Conservation (phyloP, 2,888 invertebrate genomes). For the Erebia aethiops region DNA sequence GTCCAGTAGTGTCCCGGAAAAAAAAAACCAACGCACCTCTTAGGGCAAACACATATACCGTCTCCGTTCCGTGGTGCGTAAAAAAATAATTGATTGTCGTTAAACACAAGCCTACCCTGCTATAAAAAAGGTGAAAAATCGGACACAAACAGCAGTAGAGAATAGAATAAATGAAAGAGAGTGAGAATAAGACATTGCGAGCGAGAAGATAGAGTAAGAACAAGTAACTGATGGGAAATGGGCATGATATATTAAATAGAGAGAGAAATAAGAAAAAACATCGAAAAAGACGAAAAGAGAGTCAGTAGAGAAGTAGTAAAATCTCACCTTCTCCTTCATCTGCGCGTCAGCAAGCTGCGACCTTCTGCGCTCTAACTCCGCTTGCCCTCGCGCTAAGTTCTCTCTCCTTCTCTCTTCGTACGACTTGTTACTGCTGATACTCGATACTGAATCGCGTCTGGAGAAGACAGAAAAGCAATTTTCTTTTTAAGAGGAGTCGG, state of each 20-base stretch:
- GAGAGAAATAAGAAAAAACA: neutral
- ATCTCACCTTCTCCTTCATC: slow-evolving; percentile 87
- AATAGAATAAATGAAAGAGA: too few relatives aligned
- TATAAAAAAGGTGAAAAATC: neutral
- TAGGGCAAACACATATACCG: too few relatives aligned
- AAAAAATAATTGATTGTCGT: too few relatives aligned
- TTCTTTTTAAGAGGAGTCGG: too few relatives aligned
- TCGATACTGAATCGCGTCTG: slow-evolving; percentile 72
- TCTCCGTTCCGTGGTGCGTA: too few relatives aligned
- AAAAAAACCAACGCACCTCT: too few relatives aligned
- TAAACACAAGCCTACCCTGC: too few relatives aligned
- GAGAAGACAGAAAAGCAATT: neutral
- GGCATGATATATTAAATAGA: neutral
- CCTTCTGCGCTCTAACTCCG: slow-evolving; percentile 95
- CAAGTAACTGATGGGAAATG: neutral
- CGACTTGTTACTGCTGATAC: slow-evolving; percentile 80
- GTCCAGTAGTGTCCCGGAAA: too few relatives aligned
- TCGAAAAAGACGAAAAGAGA: neutral
- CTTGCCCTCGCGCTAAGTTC: slow-evolving; percentile 99
- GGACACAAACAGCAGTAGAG: neutral
- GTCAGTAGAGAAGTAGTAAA: neutral
- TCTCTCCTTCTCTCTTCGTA: slow-evolving; percentile 98
- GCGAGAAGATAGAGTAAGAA: neutral
- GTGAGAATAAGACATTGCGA: neutral
- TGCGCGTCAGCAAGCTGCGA: slow-evolving; percentile 95